Base-by-base conservation (phyloP, 2,888 invertebrate genomes). In the Spilarctia lutea region DNA sequence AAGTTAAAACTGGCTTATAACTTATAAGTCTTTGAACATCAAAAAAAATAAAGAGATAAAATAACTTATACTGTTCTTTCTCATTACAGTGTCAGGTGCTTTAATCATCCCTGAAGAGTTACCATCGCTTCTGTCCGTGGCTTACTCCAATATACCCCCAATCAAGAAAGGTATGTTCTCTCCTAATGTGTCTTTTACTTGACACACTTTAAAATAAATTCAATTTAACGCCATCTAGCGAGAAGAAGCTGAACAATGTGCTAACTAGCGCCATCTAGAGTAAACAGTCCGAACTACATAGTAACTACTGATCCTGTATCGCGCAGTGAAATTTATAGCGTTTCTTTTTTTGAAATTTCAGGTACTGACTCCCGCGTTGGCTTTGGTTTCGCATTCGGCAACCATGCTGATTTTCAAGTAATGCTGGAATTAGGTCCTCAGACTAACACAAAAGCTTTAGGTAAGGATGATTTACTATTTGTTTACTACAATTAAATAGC, bases 71-170 rank as follows among this genome's bases (percentile, higher is more conserved):
- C 1, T 39, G 27, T 45, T 71, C 33, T 71, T 67, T 68, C 75
- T 8, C n/a, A n/a, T 96, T 96, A 69, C 94, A 97, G 97, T 90
- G 67, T 92, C 92, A 1, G 91, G 95, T 71, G 94, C 96, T 1
- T 93, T 98, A 33, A 97, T 98, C 83, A 96, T 98, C 48, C 98
- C 98, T 0, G 97, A 98, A 87, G 98, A 98, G 91, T 84, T 98
- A 71, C 98, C 98, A 0, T 98, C 98, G 0, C 89, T 98, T 48
- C 93, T 98, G 13, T 98, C 98, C 0, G 96, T 98, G 7, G 97
- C 98, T 0, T 98, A 98, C 90, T 98, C 98, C 16, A 98, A 98
- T 86, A 98, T 98, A 78, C 98, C 98, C 8, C 98, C 98, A 0
- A 97, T 98, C 18, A 98, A 98, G 87, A 98, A 98, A 97, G 98